Conservation (phyloP, 2,888 invertebrate species). For the Calameuta pallipes region DNA sequence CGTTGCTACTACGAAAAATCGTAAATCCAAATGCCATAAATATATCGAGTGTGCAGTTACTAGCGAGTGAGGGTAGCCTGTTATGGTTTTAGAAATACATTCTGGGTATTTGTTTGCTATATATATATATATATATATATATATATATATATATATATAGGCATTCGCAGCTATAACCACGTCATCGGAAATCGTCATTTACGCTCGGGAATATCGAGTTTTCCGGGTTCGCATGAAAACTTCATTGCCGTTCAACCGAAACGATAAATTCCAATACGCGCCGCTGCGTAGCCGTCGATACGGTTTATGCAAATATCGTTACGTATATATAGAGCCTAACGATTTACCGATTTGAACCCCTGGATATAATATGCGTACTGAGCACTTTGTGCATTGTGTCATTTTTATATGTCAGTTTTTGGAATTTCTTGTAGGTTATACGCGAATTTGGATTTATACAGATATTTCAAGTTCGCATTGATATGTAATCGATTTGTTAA, state of each 20-base stretch:
- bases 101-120: not conserved
- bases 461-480: not conserved
- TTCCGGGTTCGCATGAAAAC: not conserved
- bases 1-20: not conserved
- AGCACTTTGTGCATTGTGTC: not conserved
- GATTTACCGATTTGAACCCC: constrained; percentile 19
- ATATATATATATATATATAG: not conserved
- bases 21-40: not conserved
- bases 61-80: not conserved
- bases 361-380: not conserved
- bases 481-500: not conserved
- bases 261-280: constrained; percentile 35
- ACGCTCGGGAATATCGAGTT: not conserved
- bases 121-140: not conserved
- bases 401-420: not conserved
- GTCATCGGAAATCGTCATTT: not conserved
- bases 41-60: not conserved
- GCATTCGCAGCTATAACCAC: not conserved
- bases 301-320: constrained; percentile 42
- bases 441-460: not conserved
- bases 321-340: constrained; percentile 19
- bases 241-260: constrained; percentile 12
- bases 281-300: constrained; percentile 32
- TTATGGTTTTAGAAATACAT: not conserved
- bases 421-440: not conserved